A percentile compares a stretch with the other conserved stretches of the same genome.
Conservation (phyloP, 2,113 vertebrate species). For the Electrona antarctica region DNA sequence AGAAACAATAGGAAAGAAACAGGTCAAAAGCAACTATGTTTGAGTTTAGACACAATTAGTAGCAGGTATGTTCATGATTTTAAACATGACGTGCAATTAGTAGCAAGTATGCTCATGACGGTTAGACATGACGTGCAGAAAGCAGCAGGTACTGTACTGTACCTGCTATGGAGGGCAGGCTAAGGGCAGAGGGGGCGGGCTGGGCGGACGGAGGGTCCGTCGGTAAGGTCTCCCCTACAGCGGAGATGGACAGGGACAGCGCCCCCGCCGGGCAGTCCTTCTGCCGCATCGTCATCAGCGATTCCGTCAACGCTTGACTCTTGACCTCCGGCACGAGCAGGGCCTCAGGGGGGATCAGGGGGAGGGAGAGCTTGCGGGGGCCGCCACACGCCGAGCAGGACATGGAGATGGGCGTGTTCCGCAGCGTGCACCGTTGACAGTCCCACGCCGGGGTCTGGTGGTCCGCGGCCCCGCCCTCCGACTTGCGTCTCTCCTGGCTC, state of each 20-base stretch:
- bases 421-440: conserved; percentile 85
- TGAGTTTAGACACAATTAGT: too few species aligned
- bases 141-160: too few species aligned
- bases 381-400: conserved; percentile 89
- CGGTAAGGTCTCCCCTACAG: conserved; percentile 31
- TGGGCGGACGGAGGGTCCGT: conserved; percentile 21
- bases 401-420: conserved; percentile 83
- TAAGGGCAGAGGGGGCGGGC: background rate
- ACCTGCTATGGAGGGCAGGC: too few species aligned
- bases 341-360: conserved; percentile 86
- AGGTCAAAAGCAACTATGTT: conserved; percentile 19
- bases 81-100: too few species aligned
- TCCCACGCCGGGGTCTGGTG: conserved; percentile 74
- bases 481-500: background rate
- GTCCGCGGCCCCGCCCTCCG: background rate
- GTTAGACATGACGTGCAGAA: too few species aligned
- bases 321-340: conserved; percentile 70
- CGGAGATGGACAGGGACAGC: conserved; percentile 18
- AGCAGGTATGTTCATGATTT: too few species aligned
- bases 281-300: too few species aligned
- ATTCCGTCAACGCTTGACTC: background rate
- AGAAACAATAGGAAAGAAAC: conserved; percentile 45
- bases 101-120: too few species aligned
- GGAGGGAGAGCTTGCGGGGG: conserved; percentile 87
- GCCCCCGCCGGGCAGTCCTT: background rate